Evolutionary conservation across 2,113 vertebrate species (phyloP), one percentile per base, ranked within the genome.

Genomic region (Triplophysa siluroides): DNA sequence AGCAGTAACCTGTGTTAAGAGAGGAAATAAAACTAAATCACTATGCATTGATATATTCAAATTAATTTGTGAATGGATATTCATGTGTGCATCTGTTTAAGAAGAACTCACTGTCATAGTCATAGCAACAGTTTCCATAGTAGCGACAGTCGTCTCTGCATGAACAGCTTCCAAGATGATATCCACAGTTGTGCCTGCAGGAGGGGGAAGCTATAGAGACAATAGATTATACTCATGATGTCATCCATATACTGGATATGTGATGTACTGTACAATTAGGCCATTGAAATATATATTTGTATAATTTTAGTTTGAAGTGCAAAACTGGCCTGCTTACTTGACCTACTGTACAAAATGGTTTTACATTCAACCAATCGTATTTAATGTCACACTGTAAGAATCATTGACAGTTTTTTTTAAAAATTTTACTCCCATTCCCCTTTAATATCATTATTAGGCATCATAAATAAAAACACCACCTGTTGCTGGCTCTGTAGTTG

Each of bases 391-490:
- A 1, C 12, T 47, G 45, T 29, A 29, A 29, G 45, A 9, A 47
- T 47, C 45, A 11, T 47, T 29, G 26, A 29, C 9, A 47, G 2
- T 11, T 10, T 47, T 47, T 47, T 52, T 0, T 29, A 5, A 33
- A n/a, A 29, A 2, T 29, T 2, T 29, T 29, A 13, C 10, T 47
- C 9, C 45, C 12, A 47, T 47, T 47, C 16, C 2, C 16, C 4
- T 93, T 94, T 87, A 95, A 94, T 68, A 92, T 24, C 21, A 69
- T 50, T n/a, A n/a, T n/a, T 50, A 68, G 4, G 43, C 4, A 63
- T 63, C 14, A 12, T 63, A 12, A 63, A 54, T 5, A 16, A 6
- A 16, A 54, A 18, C 4, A 5, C 2, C 14, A 54, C 50, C 50
- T 54, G 50, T 54, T 18, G 50, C 16, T 18, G 14, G 14, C 1